A percentile compares a stretch with the other conserved stretches of the same genome.
These are phyloP conservation scores for Oncorhynchus tshawytscha DNA, from an alignment of 2,113 vertebrate species.

Conservation along the genomic window DNA sequence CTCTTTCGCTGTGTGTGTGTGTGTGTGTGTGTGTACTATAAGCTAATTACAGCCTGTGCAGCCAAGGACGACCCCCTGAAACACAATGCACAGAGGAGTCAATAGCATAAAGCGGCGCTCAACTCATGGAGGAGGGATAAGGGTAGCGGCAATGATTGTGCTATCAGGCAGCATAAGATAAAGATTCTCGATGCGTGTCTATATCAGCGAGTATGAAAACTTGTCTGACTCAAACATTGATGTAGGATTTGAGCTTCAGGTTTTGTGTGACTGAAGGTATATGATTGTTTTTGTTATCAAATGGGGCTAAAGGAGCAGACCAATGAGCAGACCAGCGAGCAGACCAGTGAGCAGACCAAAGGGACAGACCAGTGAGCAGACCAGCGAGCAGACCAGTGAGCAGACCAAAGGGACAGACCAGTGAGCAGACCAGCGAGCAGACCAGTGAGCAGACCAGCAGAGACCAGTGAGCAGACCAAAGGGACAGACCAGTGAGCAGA, in stretches of 20 bases:
- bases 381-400: no score
- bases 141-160: neutral
- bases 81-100: constrained; percentile 50
- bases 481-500: no score
- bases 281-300: neutral
- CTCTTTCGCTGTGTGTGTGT: constrained; percentile 28
- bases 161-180: constrained; percentile 40
- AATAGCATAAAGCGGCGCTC: constrained; percentile 15
- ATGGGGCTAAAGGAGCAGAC: no score
- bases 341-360: no score
- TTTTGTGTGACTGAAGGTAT: constrained; percentile 17
- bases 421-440: no score
- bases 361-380: no score
- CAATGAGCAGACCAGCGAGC: no score
- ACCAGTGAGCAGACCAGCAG: no score
- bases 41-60: constrained; percentile 69
- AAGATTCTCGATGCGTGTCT: neutral
- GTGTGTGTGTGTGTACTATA: constrained; percentile 13
- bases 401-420: no score
- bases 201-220: neutral
- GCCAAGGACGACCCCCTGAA: constrained; percentile 56
- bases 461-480: no score
- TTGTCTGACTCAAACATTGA: neutral
- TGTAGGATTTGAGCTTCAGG: constrained; percentile 1
- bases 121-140: constrained; percentile 4